Base-by-base conservation (phyloP, 2,113 vertebrate species). In the Ailuropoda melanoleuca region DNA sequence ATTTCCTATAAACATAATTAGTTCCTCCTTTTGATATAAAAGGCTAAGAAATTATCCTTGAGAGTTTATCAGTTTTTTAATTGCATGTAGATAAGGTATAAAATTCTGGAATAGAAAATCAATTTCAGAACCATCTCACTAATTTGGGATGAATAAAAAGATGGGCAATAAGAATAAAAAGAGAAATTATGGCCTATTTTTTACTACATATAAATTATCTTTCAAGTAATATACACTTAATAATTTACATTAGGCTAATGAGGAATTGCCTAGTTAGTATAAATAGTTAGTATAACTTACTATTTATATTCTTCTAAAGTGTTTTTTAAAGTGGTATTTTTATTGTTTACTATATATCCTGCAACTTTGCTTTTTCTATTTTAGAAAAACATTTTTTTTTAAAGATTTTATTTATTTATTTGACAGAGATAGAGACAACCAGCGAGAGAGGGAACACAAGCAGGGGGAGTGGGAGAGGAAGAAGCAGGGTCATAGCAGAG, bases 41-140 rank as follows among this genome's bases (percentile, higher is more conserved):
- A 26, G 29, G 29, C 6, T 85, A 81, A 3, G 77, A 92, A 96
- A 90, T 34, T 34, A 72, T 24, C n/a, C 46, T 53, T 8, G 14
- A 95, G 74, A 13, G 2, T 66, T 2, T 62, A 84, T 78, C 80
- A 90, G 96, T 92, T 97, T 96, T 90, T 24, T 9, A 46, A 85
- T 23, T 53, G 53, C 84, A 97, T 95, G 86, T 2, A 95, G 97
- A 96, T 88, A 98, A 98, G 98, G 91, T 60, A 88, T 78, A 93
- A 98, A 90, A 97, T 97, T 85, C 75, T 92, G 6, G 48, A 98
- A 97, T 4, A 93, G 55, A 9, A 96, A 92, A 93, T 72, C 11
- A 95, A 58, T 94, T 94, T 88, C 82, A 91, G 43, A 78, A 66
- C n/a, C 86, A 37, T 39, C 4, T 93, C 62, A 85, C 55, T 88